These are phyloP conservation scores for Ellobius talpinus DNA, from an alignment of 2,113 vertebrate genomes.

Conservation along the genomic window DNA sequence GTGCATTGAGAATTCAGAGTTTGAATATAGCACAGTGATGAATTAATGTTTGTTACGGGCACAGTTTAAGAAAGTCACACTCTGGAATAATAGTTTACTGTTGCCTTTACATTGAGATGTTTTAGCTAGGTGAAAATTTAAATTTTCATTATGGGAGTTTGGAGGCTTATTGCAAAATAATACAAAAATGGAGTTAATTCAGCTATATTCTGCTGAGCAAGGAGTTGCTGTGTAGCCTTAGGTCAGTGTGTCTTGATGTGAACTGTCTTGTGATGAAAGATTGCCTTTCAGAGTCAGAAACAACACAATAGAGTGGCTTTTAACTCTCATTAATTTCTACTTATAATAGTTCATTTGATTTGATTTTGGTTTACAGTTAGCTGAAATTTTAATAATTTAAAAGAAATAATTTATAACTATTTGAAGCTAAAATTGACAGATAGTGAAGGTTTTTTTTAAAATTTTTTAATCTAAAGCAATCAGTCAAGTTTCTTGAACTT, in stretches of 20 bases:
- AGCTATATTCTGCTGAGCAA: not conserved
- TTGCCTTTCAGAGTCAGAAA: not conserved
- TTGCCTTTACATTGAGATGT: constrained; percentile 16
- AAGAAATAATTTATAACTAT: not conserved
- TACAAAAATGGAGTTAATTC: constrained; percentile 8
- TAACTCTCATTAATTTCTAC: constrained; percentile 39
- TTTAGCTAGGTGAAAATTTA: constrained; percentile 28
- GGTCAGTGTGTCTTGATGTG: not conserved
- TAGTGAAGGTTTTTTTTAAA: not conserved
- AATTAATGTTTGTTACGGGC: constrained; percentile 4
- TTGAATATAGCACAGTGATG: not conserved
- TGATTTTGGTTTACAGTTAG: constrained; percentile 23
- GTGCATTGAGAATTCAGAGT: constrained; percentile 54
- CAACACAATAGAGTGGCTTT: constrained; percentile 26
- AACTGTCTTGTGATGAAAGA: not conserved
- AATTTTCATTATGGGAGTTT: not conserved
- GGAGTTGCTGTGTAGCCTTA: not conserved
- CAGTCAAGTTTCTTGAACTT: constrained; percentile 62
- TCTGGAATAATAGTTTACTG: not conserved
- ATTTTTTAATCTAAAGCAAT: not conserved
- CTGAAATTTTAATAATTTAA: not conserved
- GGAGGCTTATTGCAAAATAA: constrained; percentile 9
- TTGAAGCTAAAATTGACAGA: constrained; percentile 50
- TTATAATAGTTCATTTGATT: constrained; percentile 38
- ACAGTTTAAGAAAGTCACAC: constrained; percentile 12